Evolutionary conservation across 37 sponge, comb jelly and placozoan species (phyloP), one percentile per base, ranked within the genome.

Genomic region (Spongia lamella): DNA sequence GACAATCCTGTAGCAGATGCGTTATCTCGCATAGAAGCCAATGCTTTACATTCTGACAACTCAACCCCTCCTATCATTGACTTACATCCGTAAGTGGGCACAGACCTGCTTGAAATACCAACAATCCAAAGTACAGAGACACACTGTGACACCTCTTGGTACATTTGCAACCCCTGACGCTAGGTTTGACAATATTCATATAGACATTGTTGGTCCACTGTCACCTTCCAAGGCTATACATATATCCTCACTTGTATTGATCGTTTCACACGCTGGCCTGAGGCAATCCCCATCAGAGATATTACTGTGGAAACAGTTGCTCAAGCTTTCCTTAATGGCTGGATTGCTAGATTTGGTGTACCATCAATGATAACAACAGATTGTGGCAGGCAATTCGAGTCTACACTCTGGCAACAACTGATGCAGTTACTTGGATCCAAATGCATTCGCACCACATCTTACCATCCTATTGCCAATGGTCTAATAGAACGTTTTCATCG

Each of bases 381-480:
- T 27, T 63, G 63, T 2, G 72, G 72, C 1, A 3, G 21, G 20
- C 81, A 80, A 39, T 70, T 80, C 35, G 80, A 79, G 38, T 79
- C 80, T 37, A 1, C 0, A 2, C 61, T 70, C 0, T 80, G 71
- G 77, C 16, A 0, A 17, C 52, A 75, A 19, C 84, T 83, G 30
- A 59, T 51, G 62, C 49, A 29, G 16, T 68, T 77, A 31, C 78
- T 68, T 1, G 63, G 54, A 1, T 32, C 40, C 73, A 77, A 63
- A 34, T 67, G 73, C 22, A 52, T 84, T 35, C 56, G 79, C 33
- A 84, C 85, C 0, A 84, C 78, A 22, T 63, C 78, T 31, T 84
- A 84, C 35, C 85, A 77, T 53, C 85, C 85, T 49, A 53, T 39
- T 4, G 63, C 85, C 40, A 84, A 84, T 53, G 85, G 85, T 7